phyloP scores from a whole-genome alignment of 2,113 vertebrate genomes.

The Buteo buteo region DNA sequence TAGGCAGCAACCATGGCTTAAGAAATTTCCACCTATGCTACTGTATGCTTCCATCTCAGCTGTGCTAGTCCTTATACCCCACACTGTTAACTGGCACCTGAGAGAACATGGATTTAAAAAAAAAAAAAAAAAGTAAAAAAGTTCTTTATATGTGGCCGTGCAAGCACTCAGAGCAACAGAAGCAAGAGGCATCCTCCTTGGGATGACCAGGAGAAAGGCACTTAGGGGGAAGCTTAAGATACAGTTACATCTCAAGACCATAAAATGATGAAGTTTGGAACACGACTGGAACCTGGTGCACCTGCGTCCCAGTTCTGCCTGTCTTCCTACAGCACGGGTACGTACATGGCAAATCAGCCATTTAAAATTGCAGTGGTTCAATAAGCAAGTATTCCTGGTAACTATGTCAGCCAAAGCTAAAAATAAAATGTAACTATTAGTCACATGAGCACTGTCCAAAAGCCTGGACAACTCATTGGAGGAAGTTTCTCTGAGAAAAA shows the following conservation, averaged over 20 bases:
- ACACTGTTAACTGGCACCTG: neutral
- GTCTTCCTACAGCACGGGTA: neutral
- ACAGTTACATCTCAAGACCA: neutral
- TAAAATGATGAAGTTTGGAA: neutral
- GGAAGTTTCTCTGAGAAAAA: neutral
- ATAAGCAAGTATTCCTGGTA: neutral
- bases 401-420: slow-evolving; percentile 21
- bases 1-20: neutral
- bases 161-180: neutral
- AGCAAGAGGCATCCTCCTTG: neutral
- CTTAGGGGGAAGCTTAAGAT: neutral
- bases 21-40: neutral
- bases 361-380: neutral
- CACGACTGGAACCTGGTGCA: neutral
- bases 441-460: neutral
- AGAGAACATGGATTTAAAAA: neutral
- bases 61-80: neutral
- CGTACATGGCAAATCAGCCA: neutral
- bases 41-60: neutral
- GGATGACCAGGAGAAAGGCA: neutral
- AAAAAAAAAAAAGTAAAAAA: neutral
- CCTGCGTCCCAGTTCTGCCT: neutral
- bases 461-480: neutral
- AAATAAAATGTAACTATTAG: slow-evolving; percentile 13
- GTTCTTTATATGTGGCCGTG: neutral